Base-by-base conservation (phyloP, 1,140 invertebrate genomes). In the Drosophila ambigua region DNA sequence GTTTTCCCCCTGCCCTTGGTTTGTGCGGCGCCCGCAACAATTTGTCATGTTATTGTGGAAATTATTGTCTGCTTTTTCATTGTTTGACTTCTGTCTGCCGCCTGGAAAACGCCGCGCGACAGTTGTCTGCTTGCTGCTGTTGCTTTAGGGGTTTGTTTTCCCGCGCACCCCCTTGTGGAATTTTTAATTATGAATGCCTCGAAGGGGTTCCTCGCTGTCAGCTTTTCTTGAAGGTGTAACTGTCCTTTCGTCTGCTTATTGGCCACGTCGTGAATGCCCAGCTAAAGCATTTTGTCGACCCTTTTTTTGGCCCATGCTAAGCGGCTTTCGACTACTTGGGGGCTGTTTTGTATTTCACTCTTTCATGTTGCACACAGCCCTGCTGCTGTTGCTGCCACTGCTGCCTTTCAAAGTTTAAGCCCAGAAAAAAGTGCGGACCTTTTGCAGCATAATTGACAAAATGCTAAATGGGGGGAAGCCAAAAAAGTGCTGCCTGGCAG, bases 171-270 rank as follows among this genome's bases (percentile, higher is more conserved):
- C 35, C 28, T 55, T 62, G 54, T 55, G 63, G 78, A 62, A 85
- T 85, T 84, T 84, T 85, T 85, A 85, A 85, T 85, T 85, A 87
- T 82, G 82, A 87, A 85, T 85, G 82, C 82, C 81, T 74, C 16
- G 35, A 69, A 87, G 81, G 41, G 41, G 55, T 35, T 0, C 52
- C 65, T 46, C 45, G 45, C 52, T 69, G 68, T 51, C 53, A 71
- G 24, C 35, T 62, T 49, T 69, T 49, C 66, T 68, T 69, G n/a
- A 68, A 68, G 66, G 66, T 69, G 63, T 26, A 43, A 35, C 61
- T 74, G 74, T 35, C 64, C 63, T 53, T 72, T 79, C 61, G 43
- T 54, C 78, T 77, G 78, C 82, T 85, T 81, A 85, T 85, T 85
- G 87, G 82, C 81, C 78, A 65, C 59, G 65, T 87, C 57, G 73